Percentiles rank a stretch among this genome's conserved stretches.
phyloP scores from a whole-genome alignment of 2,888 invertebrate genomes.

The Tuta absoluta region DNA sequence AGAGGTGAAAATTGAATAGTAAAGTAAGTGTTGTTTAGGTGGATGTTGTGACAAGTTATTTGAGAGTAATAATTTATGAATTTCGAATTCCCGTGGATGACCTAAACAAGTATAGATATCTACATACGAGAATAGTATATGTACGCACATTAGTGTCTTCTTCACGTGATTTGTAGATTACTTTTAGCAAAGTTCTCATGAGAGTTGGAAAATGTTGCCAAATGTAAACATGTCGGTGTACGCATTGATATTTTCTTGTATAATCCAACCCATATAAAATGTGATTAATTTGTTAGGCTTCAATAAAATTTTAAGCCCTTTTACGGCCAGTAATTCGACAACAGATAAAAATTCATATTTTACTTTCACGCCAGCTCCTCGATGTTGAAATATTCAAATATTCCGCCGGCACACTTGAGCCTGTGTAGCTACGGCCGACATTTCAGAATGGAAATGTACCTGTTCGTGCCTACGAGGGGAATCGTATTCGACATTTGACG shows the following conservation, averaged over 20 bases:
- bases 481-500: slow-evolving; percentile 70
- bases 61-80: too few relatives aligned
- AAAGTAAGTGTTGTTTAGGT: neutral
- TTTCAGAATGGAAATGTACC: slow-evolving; percentile 74
- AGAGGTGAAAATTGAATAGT: neutral
- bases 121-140: too few relatives aligned
- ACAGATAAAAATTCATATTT: slow-evolving; percentile 62
- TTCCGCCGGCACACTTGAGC: slow-evolving; percentile 71
- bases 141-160: too few relatives aligned
- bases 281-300: neutral
- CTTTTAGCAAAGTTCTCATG: too few relatives aligned
- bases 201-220: too few relatives aligned
- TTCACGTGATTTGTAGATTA: too few relatives aligned
- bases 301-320: slow-evolving; percentile 21
- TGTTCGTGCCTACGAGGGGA: slow-evolving; percentile 66
- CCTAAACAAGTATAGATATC: too few relatives aligned
- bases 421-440: slow-evolving; percentile 64
- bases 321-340: slow-evolving; percentile 35
- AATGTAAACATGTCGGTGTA: too few relatives aligned
- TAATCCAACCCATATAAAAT: neutral
- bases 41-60: too few relatives aligned
- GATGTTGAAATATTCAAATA: slow-evolving; percentile 75
- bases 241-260: too few relatives aligned
- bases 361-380: slow-evolving; percentile 56
- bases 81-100: too few relatives aligned